Conservation (phyloP, 2,888 invertebrate species). For the Trypoxylon attenuatum region DNA sequence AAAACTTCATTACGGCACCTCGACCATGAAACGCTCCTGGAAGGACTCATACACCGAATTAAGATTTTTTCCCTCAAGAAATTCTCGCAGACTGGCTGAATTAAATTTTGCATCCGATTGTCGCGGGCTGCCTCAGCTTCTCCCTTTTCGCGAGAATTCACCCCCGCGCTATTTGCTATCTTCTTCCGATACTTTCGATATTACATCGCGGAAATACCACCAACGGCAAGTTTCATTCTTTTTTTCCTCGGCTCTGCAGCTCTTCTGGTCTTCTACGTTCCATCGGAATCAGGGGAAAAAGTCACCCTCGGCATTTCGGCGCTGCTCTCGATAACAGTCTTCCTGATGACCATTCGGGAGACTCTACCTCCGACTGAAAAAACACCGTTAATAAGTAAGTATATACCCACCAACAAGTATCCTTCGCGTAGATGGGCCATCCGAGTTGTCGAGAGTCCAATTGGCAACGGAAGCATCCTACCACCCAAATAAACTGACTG, state of each 20-base stretch:
- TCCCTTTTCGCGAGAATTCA: neutral
- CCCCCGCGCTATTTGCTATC: neutral
- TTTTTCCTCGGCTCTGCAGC: slow-evolving; percentile 77
- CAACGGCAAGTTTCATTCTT: too few relatives aligned
- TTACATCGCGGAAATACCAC: slow-evolving; percentile 30
- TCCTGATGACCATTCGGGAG: slow-evolving; percentile 90
- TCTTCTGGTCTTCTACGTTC: slow-evolving; percentile 90
- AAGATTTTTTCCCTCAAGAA: neutral
- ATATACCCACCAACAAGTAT: too few relatives aligned
- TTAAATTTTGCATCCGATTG: neutral
- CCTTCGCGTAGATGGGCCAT: too few relatives aligned
- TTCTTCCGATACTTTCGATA: slow-evolving; percentile 38
- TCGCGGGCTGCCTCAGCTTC: neutral
- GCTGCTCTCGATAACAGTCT: slow-evolving; percentile 91
- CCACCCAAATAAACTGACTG: too few relatives aligned
- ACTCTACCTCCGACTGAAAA: slow-evolving; percentile 91
- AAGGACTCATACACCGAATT: neutral
- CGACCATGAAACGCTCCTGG: neutral
- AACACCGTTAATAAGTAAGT: slow-evolving; percentile 89
- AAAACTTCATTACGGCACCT: slow-evolving; percentile 21
- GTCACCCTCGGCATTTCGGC: slow-evolving; percentile 91
- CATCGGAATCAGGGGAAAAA: slow-evolving; percentile 91
- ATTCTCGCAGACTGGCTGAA: neutral
- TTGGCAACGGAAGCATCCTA: too few relatives aligned
- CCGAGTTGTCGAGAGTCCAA: too few relatives aligned